Evolutionary conservation across 2,888 invertebrate species (phyloP).

Genomic region (Sesamia inferens): DNA sequence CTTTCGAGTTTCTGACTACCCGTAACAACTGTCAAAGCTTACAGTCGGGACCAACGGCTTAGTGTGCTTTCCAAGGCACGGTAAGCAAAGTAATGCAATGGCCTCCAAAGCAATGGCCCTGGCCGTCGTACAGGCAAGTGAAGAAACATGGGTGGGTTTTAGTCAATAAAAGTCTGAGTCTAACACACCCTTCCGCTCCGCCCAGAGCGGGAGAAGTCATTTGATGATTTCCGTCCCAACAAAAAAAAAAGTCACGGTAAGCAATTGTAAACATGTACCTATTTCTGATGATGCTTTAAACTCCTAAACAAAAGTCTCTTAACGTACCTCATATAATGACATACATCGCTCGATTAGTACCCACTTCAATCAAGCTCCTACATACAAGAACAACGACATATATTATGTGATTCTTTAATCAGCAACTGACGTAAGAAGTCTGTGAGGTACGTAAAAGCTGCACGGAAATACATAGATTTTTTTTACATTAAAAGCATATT

Average conservation of each 20-base stretch:
- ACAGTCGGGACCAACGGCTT: too few species aligned
- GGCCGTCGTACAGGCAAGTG: too few species aligned
- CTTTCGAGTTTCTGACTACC: too few species aligned
- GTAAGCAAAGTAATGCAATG: too few species aligned
- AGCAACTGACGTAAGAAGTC: background rate
- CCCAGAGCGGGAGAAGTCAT: too few species aligned
- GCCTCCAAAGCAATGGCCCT: too few species aligned
- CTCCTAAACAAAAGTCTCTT: conserved; percentile 24
- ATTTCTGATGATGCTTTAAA: conserved; percentile 8
- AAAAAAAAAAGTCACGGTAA: background rate
- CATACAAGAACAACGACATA: background rate
- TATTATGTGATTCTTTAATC: conserved; percentile 14
- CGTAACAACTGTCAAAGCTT: too few species aligned
- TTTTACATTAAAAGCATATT: conserved; percentile 4
- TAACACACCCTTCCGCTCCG: too few species aligned
- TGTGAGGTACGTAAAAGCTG: conserved; percentile 25
- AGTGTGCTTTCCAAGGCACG: too few species aligned
- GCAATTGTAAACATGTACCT: background rate
- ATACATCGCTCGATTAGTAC: conserved; percentile 27
- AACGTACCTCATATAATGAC: conserved; percentile 42
- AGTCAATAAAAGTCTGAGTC: too few species aligned
- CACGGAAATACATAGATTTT: background rate
- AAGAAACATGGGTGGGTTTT: too few species aligned
- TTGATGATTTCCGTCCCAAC: too few species aligned
- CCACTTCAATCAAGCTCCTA: conserved; percentile 23